Base-by-base conservation (phyloP, 2,888 invertebrate species). In the Agrochola litura region DNA sequence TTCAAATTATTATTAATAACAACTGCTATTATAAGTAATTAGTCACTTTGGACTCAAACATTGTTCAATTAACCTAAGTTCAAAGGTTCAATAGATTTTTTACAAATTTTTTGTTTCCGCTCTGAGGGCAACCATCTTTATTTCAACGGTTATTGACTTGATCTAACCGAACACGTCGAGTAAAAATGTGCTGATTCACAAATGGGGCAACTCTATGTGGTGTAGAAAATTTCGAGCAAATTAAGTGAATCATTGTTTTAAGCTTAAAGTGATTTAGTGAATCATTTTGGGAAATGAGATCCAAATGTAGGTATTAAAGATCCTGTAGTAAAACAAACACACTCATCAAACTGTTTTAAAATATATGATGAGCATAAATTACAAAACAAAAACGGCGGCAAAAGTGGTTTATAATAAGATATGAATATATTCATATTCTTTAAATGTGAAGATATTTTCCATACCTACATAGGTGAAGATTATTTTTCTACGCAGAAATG, bases 81-180 rank as follows among this genome's bases (percentile, higher is more conserved):
- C 58, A 75, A 74, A 56, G 68, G 41, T 73, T 56, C 19, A 61
- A 66, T 72, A 43, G 19, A 65, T 66, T 73, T 75, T 41, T 61
- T 25, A 64, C 41, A 25, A 10, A 25, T 66, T 73, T 82, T 78
- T 79, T 72, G 56, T 69, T 54, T 69, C 8, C 64, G 10, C 65
- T 69, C 22, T 37, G 49, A 56, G 60, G 41, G 22, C 67, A 71
- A 37, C 49, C 49, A 54, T 73, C 52, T 70, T 68, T 30, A 61
- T 60, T 37, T n/a, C n/a, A 61, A 60, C 67, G 86, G 88, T 86
- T 88, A 73, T 84, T 88, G 84, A 83, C 84, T 86, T 77, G 19
- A 22, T 10, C 8, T 69, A 52, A 82, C 73, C 73, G 49, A 41
- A 76, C 19, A n/a, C 46, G 37, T 54, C 6, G 0, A 52, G 41